Percentiles rank a stretch among this genome's conserved stretches.
phyloP scores from a whole-genome alignment of 2,797 vertebrate species.

The Numenius phaeopus region DNA sequence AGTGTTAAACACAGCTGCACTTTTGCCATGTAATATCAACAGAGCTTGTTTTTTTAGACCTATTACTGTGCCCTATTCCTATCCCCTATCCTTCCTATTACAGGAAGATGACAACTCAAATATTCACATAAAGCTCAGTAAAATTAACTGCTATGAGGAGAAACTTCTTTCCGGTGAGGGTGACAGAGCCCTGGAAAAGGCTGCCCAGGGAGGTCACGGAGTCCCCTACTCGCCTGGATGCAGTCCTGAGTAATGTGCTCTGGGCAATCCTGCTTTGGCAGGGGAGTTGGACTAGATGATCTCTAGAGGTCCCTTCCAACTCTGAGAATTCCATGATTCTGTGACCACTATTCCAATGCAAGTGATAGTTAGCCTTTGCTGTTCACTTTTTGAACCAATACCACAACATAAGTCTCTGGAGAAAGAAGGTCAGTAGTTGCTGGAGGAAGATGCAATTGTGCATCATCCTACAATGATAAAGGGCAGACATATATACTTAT shows the following conservation, averaged over 20 bases:
- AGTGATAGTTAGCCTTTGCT: not conserved
- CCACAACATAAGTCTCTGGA: not conserved
- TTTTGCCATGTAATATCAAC: not conserved
- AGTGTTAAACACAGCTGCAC: not conserved
- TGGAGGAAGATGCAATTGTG: not conserved
- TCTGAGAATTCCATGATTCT: no score
- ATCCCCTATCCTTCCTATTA: not conserved
- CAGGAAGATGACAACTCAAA: not conserved
- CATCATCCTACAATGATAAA: not conserved
- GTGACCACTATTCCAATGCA: not conserved
- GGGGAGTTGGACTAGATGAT: no score
- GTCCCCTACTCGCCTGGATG: no score
- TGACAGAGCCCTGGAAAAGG: no score
- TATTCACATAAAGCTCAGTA: not conserved
- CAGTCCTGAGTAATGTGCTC: no score
- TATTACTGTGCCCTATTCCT: not conserved
- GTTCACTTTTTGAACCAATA: not conserved
- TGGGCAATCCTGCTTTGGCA: no score
- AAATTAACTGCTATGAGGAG: not conserved
- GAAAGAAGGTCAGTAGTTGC: not conserved
- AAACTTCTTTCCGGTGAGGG: no score
- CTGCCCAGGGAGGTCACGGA: no score
- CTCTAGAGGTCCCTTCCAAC: no score
- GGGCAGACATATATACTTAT: accelerated
- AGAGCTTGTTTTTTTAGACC: not conserved